Base-by-base conservation (phyloP, 2,797 vertebrate genomes). In the Microctenopoma steveboyesi region DNA sequence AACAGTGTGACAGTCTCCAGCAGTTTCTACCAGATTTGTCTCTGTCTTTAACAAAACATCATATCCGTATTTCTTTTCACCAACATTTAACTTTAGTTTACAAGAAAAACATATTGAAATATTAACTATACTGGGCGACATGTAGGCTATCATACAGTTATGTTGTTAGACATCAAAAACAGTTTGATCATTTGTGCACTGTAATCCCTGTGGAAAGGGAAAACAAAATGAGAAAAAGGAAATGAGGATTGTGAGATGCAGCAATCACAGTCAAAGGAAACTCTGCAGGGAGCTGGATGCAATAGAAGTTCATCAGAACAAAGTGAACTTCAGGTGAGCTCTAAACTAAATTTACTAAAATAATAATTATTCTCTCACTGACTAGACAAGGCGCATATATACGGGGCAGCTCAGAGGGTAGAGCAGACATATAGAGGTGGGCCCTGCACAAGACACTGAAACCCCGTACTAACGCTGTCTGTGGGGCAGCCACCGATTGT, bases 161-260 rank as follows among this genome's bases (percentile, higher is more conserved):
- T 33, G 48, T 5, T 4, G 0, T 10, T 15, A 42, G 39, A 42
- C 11, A 47, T 46, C 58, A 64, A 27, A 48, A 69, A 27, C 0
- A 42, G 51, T 60, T 75, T 66, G 15, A 52, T 57, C n/a, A 69
- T 73, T 30, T 61, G 33, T 13, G 11, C 14, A 7, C 13, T 37
- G 14, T 27, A 59, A 35, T n/a, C 27, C 16, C 43, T 45, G 25
- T 30, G 11, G 49, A 18, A 52, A 45, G 43, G 13, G 11, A 14
- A 69, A 65, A 25, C 2, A 72, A 59, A 59, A 43, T 16, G 9
- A 16, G 22, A 39, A 13, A 14, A 42, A 42, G 39, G 39, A 42
- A 42, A 35, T 13, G 54, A 37, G 61, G 51, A 22, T 33, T 33
- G 30, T 6, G 30, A 33, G 30, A 33, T 33, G 7, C 30, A 33